Conservation (phyloP, 2,113 vertebrate genomes). For the Trochalopteron elliotii region DNA sequence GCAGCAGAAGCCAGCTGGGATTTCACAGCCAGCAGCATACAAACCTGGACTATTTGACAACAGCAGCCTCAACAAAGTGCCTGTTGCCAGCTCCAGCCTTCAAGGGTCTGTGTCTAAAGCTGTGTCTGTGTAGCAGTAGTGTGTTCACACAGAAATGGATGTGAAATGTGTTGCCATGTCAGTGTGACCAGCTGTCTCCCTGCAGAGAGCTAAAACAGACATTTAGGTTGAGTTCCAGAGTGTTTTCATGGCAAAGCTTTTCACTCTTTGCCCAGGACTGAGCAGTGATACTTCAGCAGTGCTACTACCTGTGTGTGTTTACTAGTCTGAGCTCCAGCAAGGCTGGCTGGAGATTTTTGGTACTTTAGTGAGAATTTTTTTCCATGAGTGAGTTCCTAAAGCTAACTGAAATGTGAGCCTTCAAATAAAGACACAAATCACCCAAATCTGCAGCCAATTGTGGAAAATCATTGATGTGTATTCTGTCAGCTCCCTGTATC, state of each 20-base stretch:
- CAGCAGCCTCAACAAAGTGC: not conserved
- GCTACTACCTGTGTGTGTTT: not conserved
- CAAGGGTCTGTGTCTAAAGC: not conserved
- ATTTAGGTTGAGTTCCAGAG: not conserved
- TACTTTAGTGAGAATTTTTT: not conserved
- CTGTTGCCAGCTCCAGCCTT: not conserved
- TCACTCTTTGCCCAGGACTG: not conserved
- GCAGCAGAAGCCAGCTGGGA: not conserved
- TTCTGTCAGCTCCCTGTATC: not conserved
- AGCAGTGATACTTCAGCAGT: not conserved
- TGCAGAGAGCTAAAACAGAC: not conserved
- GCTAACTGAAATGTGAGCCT: fast-evolving
- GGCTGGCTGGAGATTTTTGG: not conserved
- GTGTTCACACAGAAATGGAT: not conserved
- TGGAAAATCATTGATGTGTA: not conserved
- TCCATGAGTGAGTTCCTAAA: not conserved
- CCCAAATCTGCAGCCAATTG: not conserved
- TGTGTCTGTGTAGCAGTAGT: not conserved
- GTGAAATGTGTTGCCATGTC: not conserved
- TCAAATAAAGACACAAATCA: not conserved
- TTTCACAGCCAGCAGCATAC: not conserved
- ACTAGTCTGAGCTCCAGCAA: not conserved
- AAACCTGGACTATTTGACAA: not conserved
- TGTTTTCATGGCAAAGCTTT: not conserved
- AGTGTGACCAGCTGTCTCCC: not conserved